Evolutionary conservation across 2,888 invertebrate species (phyloP).

Genomic region (Noctua comes): DNA sequence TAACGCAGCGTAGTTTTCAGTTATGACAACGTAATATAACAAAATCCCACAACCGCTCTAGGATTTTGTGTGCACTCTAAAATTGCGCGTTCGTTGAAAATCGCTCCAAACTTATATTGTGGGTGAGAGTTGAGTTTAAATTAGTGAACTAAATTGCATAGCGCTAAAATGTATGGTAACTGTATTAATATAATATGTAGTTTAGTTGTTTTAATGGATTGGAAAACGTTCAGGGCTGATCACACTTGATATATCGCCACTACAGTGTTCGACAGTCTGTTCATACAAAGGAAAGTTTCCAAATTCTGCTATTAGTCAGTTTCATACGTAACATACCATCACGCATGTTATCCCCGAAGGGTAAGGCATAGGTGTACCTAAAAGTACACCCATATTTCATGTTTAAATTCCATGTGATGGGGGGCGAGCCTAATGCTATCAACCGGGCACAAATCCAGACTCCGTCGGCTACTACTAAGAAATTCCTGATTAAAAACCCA

Average conservation of each 20-base stretch:
- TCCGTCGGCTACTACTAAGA: no score
- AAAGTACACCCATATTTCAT: no score
- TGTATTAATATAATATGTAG: neutral
- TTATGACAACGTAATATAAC: neutral
- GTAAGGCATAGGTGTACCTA: no score
- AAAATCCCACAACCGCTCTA: neutral
- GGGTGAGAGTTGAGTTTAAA: constrained; percentile 2
- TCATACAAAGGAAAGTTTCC: no score
- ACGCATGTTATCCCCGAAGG: no score
- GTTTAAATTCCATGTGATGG: no score
- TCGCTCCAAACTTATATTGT: constrained; percentile 27
- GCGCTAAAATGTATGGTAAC: constrained; percentile 10
- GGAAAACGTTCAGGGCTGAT: neutral
- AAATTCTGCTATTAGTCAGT: neutral
- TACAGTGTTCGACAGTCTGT: neutral
- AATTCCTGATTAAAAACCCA: no score
- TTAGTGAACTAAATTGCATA: constrained; percentile 22
- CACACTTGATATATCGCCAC: neutral
- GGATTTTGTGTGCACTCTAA: neutral
- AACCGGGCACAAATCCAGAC: no score
- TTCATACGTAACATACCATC: no score
- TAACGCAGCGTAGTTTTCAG: neutral
- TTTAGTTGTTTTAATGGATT: neutral
- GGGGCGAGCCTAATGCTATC: no score
- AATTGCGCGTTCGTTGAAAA: constrained; percentile 17